Base-by-base conservation (phyloP, 30 jellyfish, hydroid and myxozoan species). In the Mastigias papua region DNA sequence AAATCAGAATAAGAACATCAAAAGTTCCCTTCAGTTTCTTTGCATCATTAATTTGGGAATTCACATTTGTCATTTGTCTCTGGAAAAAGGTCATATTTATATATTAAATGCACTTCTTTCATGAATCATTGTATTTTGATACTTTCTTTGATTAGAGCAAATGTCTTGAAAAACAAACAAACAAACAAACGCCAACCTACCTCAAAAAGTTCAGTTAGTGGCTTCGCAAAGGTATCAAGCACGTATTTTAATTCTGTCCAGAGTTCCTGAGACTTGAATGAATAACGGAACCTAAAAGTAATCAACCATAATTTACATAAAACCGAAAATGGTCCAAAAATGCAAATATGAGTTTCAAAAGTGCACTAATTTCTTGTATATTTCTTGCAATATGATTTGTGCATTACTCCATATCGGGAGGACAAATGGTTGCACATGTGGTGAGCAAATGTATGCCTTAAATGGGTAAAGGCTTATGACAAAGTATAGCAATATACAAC, bases 181-280 rank as follows among this genome's bases (percentile, higher is more conserved):
- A 65, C 34, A 65, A 65, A 65, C 6, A 21, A 35, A 65, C 8
- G 6, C 5, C 48, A 65, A 21, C 74, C 67, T 64, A 80, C 99
- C 92, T 94, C 99, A 72, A 89, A 94, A 27, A 94, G 84, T 17
- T 78, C 82, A 2, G 96, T 78, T 48, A 94, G 69, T 15, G 99
- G 99, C 30, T 95, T 86, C 30, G 99, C 99, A 79, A 94, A 90
- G 33, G 58, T 83, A 76, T 94, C 99, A 34, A 94, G 69, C 3
- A 94, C 97, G 27, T 83, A 70, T 88, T 94, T 94, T 57, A 94
- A 71, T 73, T 94, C 99, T 28, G 87, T 72, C 99, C 99, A 94
- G 19, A 94, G 90, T n/a, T 78, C 97, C 80, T 94, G 97, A 19
- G 99, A 94, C 61, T 94, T 94, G 92, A 94, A 94, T 48, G 95